Evolutionary conservation across 2,888 invertebrate genomes (phyloP).

Genomic region (Mystacides longicornis): DNA sequence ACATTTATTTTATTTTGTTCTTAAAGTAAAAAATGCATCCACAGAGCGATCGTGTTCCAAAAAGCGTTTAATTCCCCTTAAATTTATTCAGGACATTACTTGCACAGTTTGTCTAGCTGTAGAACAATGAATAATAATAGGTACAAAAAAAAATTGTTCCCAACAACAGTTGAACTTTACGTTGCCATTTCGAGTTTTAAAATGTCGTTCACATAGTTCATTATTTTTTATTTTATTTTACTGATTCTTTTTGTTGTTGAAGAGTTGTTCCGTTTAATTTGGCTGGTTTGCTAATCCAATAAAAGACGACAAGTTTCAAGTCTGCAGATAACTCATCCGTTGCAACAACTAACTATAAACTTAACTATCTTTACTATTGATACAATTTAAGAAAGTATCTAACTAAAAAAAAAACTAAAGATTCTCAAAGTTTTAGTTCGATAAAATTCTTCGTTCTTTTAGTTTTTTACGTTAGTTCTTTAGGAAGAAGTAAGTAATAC

Average conservation of each 20-base stretch:
- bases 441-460: no score
- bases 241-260: background rate
- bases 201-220: background rate
- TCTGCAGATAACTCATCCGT: background rate
- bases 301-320: no score
- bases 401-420: no score
- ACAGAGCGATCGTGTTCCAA: no score
- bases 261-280: conserved; percentile 1
- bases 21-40: no score
- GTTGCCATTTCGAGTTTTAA: background rate
- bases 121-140: background rate
- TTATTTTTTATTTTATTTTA: background rate
- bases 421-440: no score
- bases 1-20: no score
- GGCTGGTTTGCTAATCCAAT: background rate
- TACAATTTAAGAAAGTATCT: no score
- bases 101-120: background rate
- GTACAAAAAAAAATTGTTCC: background rate
- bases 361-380: no score
- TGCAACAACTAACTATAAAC: no score
- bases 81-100: background rate
- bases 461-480: no score
- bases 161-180: background rate
- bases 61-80: background rate
- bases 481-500: no score